These are phyloP conservation scores for Chlorodrepanis virens DNA, from an alignment of 2,113 vertebrate species.

Conservation along the genomic window DNA sequence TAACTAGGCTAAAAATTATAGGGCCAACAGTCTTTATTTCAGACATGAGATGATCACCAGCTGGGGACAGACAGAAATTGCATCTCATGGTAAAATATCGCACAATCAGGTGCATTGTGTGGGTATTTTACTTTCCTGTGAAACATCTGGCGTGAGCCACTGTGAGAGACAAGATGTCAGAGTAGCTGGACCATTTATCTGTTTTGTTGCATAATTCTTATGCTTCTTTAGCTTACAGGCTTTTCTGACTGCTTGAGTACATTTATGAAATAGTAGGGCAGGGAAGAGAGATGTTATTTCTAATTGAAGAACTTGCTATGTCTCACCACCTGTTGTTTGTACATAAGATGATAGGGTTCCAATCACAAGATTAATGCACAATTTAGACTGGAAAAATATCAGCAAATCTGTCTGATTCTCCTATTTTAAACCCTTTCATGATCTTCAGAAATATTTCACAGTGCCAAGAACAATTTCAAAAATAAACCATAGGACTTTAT, in stretches of 20 bases:
- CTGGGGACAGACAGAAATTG: constrained; percentile 26
- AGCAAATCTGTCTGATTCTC: constrained; percentile 43
- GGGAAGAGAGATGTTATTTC: constrained; percentile 16
- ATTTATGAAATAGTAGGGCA: constrained; percentile 34
- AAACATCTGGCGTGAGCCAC: constrained; percentile 52
- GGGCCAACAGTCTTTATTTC: constrained; percentile 30
- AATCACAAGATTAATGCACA: constrained; percentile 38
- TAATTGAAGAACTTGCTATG: constrained; percentile 35
- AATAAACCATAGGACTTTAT: not conserved
- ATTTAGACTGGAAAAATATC: constrained; percentile 39
- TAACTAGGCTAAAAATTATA: constrained; percentile 55
- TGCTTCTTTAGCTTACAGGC: not conserved
- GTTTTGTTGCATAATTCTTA: constrained; percentile 5
- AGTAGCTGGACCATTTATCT: constrained; percentile 36
- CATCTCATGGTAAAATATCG: not conserved
- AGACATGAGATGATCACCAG: constrained; percentile 35
- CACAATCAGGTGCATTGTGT: constrained; percentile 44
- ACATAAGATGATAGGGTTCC: constrained; percentile 34
- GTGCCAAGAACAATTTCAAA: constrained; percentile 42
- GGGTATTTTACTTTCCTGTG: constrained; percentile 20
- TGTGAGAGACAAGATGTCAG: constrained; percentile 12
- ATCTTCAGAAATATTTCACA: constrained; percentile 32
- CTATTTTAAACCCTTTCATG: constrained; percentile 43
- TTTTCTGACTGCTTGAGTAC: constrained; percentile 9
- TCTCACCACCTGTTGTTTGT: constrained; percentile 59